Conservation (phyloP, 2,797 vertebrate genomes). For the Microcaecilia unicolor region DNA sequence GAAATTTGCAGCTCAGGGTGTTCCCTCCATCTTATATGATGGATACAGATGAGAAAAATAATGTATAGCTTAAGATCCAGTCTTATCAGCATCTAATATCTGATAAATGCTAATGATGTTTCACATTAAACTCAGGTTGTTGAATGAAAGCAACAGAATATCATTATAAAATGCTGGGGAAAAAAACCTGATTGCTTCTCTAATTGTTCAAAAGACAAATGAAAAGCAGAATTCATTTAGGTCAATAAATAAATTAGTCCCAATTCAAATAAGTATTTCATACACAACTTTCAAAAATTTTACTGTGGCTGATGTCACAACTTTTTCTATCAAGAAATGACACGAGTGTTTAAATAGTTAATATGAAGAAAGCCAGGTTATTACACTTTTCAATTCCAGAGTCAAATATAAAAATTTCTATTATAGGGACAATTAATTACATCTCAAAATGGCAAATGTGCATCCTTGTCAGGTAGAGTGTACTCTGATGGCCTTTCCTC, state of each 20-base stretch:
- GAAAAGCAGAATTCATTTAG: too few relatives aligned
- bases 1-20: background rate
- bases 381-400: slow-evolving; percentile 96
- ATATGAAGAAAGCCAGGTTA: slow-evolving; percentile 94
- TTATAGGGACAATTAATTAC: slow-evolving; percentile 99
- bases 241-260: too few relatives aligned
- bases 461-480: slow-evolving; percentile 99
- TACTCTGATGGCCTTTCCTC: slow-evolving; percentile 99
- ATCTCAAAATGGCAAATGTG: slow-evolving; percentile 99
- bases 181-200: too few relatives aligned
- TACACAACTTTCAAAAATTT: too few relatives aligned
- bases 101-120: background rate
- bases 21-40: background rate
- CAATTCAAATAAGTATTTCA: too few relatives aligned
- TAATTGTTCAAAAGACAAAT: too few relatives aligned
- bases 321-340: too few relatives aligned
- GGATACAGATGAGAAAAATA: background rate
- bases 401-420: slow-evolving; percentile 99
- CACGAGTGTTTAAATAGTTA: slow-evolving; percentile 77
- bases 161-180: too few relatives aligned
- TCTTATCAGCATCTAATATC: slow-evolving; percentile 2
- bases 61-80: background rate
- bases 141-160: too few relatives aligned
- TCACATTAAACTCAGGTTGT: slow-evolving; percentile 9
- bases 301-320: too few relatives aligned